phyloP scores from a whole-genome alignment of 2,797 vertebrate genomes.

The Vireo griseus region DNA sequence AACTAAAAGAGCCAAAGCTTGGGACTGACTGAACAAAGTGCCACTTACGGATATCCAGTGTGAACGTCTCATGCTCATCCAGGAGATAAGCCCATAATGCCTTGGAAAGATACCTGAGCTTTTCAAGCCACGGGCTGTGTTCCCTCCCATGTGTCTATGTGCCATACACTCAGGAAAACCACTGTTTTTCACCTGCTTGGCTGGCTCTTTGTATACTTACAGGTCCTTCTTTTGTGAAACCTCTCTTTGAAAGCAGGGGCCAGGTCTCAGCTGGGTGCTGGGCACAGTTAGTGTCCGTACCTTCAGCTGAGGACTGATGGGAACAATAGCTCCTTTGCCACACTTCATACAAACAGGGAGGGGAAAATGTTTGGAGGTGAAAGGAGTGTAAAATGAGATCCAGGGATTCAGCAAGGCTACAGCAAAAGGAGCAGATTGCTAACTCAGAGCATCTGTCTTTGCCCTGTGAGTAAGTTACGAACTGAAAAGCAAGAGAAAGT shows the following conservation, averaged over 20 bases:
- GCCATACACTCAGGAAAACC: neutral
- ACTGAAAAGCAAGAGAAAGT: slow-evolving; percentile 58
- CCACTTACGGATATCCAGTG: fast-evolving
- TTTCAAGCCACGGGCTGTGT: neutral
- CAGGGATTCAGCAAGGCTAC: slow-evolving; percentile 4
- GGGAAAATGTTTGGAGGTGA: neutral
- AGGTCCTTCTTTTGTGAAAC: neutral
- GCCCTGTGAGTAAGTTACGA: slow-evolving; percentile 19
- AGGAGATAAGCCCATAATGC: neutral
- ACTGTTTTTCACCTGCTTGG: neutral
- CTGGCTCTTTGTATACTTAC: neutral
- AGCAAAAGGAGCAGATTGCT: neutral
- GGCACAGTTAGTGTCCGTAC: neutral
- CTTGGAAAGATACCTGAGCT: neutral
- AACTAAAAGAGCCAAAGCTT: neutral
- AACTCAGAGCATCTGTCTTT: slow-evolving; percentile 39
- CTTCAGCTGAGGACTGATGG: neutral
- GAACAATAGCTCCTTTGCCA: neutral
- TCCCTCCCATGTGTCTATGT: neutral
- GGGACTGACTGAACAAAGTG: neutral
- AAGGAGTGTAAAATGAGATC: slow-evolving; percentile 16
- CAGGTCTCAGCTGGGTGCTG: neutral
- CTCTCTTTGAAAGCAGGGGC: neutral
- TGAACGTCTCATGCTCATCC: neutral
- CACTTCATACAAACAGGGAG: neutral